Percentiles rank a stretch among this genome's conserved stretches.
Evolutionary conservation across 2,797 vertebrate genomes (phyloP).

Genomic region (Sternarchorhynchus goeldii): DNA sequence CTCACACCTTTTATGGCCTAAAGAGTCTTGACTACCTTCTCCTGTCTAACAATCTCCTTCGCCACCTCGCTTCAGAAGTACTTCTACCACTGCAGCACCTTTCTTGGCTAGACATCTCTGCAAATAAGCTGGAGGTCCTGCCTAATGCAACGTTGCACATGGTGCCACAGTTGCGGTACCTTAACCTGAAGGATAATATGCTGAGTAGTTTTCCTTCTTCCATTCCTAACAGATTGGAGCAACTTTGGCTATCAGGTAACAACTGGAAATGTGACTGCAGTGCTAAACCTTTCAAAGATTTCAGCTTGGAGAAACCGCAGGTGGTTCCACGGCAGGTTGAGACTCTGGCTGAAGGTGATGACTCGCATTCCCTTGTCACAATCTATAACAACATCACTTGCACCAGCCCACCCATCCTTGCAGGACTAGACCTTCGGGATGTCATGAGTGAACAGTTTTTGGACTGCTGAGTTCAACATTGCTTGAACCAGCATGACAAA

Average conservation of each 20-base stretch:
- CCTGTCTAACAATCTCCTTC: slow-evolving; percentile 84
- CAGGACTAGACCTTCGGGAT: slow-evolving; percentile 86
- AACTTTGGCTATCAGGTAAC: slow-evolving; percentile 91
- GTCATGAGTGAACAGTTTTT: slow-evolving; percentile 76
- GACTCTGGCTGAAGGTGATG: slow-evolving; percentile 84
- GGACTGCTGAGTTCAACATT: slow-evolving; percentile 74
- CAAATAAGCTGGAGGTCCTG: slow-evolving; percentile 75
- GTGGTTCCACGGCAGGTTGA: slow-evolving; percentile 84
- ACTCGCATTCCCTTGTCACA: slow-evolving; percentile 77
- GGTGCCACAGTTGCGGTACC: slow-evolving; percentile 81
- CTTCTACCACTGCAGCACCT: slow-evolving; percentile 73
- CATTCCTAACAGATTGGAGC: slow-evolving; percentile 77
- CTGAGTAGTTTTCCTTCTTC: slow-evolving; percentile 75
- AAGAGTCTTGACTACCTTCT: slow-evolving; percentile 90
- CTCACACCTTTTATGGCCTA: slow-evolving; percentile 80
- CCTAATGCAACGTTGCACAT: slow-evolving; percentile 72
- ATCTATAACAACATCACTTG: slow-evolving; percentile 96
- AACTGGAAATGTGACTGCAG: slow-evolving; percentile 90
- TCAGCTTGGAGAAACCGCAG: slow-evolving; percentile 75
- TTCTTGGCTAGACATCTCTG: slow-evolving; percentile 83
- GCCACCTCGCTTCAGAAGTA: slow-evolving; percentile 69
- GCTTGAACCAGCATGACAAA: not conserved
- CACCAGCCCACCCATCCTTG: slow-evolving; percentile 72
- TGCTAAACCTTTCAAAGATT: slow-evolving; percentile 79
- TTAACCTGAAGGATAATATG: slow-evolving; percentile 84